Evolutionary conservation across 2,113 vertebrate species (phyloP).

Genomic region (Amazona guildingii): DNA sequence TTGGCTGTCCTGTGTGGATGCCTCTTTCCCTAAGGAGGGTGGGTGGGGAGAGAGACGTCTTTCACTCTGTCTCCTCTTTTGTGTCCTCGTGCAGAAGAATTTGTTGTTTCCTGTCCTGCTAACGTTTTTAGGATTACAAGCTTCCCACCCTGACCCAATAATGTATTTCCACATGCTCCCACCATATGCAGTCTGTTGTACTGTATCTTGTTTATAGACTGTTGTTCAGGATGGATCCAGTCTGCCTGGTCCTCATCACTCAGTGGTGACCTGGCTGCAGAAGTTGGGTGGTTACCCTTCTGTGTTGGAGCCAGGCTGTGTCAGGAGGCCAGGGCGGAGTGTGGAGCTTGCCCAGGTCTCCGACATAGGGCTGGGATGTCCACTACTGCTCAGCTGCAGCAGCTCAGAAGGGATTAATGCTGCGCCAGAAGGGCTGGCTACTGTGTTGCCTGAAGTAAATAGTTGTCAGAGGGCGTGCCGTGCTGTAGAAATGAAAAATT

Average conservation of each 20-base stretch:
- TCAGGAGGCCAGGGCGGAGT: not conserved
- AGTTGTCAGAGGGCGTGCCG: not conserved
- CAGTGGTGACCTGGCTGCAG: not conserved
- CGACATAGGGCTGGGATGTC: not conserved
- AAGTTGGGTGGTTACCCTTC: not conserved
- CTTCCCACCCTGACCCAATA: not conserved
- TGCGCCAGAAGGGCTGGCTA: not conserved
- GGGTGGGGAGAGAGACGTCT: not conserved
- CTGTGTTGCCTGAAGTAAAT: not conserved
- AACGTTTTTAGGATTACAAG: not conserved
- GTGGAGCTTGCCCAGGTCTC: not conserved
- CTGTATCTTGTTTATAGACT: not conserved
- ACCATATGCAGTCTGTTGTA: not conserved
- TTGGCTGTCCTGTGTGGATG: conserved; percentile 2
- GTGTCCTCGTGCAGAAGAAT: not conserved
- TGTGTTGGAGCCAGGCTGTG: not conserved
- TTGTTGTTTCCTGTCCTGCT: not conserved
- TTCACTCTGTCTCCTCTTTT: not conserved
- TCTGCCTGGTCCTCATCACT: not conserved
- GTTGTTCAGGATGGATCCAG: not conserved
- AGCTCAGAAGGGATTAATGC: not conserved
- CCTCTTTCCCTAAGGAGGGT: not conserved
- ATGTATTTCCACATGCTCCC: not conserved
- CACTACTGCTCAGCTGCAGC: not conserved
- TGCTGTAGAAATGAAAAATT: not conserved